Conservation (phyloP, 2,888 invertebrate genomes). For the Coelinius sp. region DNA sequence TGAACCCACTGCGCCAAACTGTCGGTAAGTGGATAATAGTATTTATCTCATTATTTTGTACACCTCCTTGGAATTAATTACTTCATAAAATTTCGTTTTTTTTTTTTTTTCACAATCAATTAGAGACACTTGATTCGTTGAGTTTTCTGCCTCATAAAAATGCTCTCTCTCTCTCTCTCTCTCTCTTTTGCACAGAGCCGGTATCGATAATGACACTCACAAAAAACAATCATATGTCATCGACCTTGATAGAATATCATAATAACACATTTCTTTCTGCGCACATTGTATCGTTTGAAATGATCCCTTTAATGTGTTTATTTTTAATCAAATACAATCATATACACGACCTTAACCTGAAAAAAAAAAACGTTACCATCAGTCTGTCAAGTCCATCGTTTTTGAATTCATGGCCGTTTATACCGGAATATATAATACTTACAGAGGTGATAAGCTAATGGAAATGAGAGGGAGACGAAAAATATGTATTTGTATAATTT, state of each 20-base stretch:
- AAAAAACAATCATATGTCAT: neutral
- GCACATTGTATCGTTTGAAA: neutral
- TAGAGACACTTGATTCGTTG: too few species aligned
- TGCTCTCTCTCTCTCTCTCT: neutral
- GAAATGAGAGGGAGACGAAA: neutral
- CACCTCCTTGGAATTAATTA: too few species aligned
- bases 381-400: neutral
- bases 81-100: too few species aligned
- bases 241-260: conserved; percentile 5
- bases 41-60: too few species aligned
- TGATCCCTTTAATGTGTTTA: neutral
- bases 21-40: too few species aligned
- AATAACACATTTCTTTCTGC: neutral
- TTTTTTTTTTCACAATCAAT: too few species aligned
- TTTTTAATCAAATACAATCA: neutral
- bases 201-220: neutral
- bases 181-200: neutral
- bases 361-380: neutral
- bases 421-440: neutral
- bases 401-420: conserved; percentile 1
- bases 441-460: neutral
- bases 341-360: neutral
- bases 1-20: too few species aligned
- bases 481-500: neutral
- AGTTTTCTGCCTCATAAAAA: neutral